These are phyloP conservation scores for Hyla sarda DNA, from an alignment of 2,113 vertebrate species.

Conservation along the genomic window DNA sequence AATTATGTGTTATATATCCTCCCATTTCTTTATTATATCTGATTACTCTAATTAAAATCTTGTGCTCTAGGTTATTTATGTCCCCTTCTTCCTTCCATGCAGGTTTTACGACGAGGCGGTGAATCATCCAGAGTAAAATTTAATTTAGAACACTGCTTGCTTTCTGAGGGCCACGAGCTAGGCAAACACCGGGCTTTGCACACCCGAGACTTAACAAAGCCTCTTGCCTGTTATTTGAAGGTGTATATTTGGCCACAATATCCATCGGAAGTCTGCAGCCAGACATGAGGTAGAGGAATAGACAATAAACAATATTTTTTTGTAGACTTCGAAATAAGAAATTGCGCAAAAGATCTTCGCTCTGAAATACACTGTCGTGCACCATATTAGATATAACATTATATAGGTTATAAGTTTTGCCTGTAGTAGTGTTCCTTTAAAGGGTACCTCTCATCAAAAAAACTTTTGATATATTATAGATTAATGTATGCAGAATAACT, in stretches of 20 bases:
- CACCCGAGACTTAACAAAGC: background rate
- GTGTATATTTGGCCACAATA: background rate
- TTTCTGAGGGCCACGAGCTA: background rate
- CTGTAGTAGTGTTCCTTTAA: too few relatives aligned
- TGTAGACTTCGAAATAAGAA: background rate
- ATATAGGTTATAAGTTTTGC: too few relatives aligned
- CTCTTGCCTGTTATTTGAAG: background rate
- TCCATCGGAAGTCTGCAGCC: background rate
- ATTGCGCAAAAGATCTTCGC: background rate
- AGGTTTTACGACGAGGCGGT: slow-evolving; percentile 58
- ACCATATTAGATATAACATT: too few relatives aligned
- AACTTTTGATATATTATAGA: too few relatives aligned
- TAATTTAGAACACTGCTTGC: slow-evolving; percentile 62
- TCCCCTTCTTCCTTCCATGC: slow-evolving; percentile 63
- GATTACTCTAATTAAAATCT: slow-evolving; percentile 67
- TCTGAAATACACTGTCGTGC: too few relatives aligned
- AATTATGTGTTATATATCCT: slow-evolving; percentile 1
- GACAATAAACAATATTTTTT: background rate
- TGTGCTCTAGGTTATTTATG: slow-evolving; percentile 67
- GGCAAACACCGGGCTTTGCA: slow-evolving; percentile 1
- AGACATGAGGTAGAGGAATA: background rate
- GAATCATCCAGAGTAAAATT: slow-evolving; percentile 67
- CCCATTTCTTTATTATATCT: slow-evolving; percentile 64
- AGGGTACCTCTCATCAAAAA: too few relatives aligned
- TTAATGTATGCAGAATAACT: too few relatives aligned